Evolutionary conservation across 2,888 invertebrate species (phyloP), one percentile per base, ranked within the genome.

Genomic region (Lasius platythorax): DNA sequence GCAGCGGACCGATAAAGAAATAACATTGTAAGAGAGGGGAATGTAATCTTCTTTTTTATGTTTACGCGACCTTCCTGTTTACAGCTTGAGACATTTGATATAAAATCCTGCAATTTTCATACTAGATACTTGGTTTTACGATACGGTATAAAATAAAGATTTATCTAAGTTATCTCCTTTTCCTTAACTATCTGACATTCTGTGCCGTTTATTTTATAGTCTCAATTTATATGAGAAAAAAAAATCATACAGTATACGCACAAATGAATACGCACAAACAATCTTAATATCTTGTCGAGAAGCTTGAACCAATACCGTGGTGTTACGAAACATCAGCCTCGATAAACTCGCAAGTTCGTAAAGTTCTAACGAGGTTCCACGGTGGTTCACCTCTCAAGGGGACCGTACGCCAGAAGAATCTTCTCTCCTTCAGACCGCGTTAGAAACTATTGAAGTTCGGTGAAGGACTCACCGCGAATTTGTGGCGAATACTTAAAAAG

Each of bases 331-430:
- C 83, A 73, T 85, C 83, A 61, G 50, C 53, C 73, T 83, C 73
- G 67, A 78, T 85, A 58, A 74, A 56, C 73, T 83, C 46, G 56
- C 53, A 50, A 85, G 83, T 83, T 85, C 70, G 75, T 78, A 67
- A 85, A 85, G 85, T 85, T 74, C 85, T 85, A 85, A 85, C 85
- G 83, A 85, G 83, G 53, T 85, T 83, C 85, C 66, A 83, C 73
- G 83, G 67, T 67, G 76, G 70, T 84, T 84, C 76, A 66, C 64
- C 61, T 75, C 75, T 72, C 84, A 11, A 40, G 84, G 40, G 82
- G 40, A 33, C 66, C 33, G n/a, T 66, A 50, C 18, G 37, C 46
- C 37, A 9, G 23, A 15, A 1, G 50, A 43, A 40, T 11, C 43
- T 46, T 68, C 15, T 43, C 68, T 43, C 33, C 53, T 8, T 46